Evolutionary conservation across 2,113 vertebrate genomes (phyloP).

Genomic region (Ptilorrhoa leucosticta): DNA sequence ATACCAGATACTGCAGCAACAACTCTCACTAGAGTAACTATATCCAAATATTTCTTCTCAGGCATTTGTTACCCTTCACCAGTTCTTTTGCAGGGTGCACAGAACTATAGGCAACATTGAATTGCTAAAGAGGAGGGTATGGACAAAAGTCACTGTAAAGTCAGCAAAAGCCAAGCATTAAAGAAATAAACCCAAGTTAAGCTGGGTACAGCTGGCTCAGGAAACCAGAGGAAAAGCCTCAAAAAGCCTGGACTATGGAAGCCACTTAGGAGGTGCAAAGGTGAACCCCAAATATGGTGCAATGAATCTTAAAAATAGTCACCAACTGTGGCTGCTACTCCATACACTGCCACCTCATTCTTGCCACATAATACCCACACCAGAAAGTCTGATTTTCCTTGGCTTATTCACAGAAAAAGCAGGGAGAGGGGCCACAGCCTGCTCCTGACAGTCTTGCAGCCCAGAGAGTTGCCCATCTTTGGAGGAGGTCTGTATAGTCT

Average conservation of each 20-base stretch:
- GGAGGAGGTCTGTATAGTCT: neutral
- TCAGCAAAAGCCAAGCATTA: neutral
- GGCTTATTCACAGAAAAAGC: neutral
- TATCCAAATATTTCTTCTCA: neutral
- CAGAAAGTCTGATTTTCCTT: neutral
- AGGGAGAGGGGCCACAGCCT: neutral
- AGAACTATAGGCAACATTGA: neutral
- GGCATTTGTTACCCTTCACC: neutral
- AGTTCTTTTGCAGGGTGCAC: neutral
- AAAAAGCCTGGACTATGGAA: neutral
- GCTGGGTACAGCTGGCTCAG: neutral
- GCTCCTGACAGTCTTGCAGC: rapidly evolving
- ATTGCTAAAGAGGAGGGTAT: neutral
- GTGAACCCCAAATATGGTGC: neutral
- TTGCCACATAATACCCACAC: neutral
- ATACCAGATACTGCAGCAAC: neutral
- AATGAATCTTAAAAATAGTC: neutral
- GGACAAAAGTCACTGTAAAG: neutral
- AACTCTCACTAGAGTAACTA: neutral
- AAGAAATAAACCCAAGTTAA: neutral
- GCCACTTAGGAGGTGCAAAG: neutral
- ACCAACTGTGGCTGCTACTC: neutral
- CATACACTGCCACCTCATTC: neutral
- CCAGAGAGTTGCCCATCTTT: neutral
- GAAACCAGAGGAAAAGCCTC: neutral